phyloP scores from a whole-genome alignment of 2,888 invertebrate species.

The Epistrophe grossulariae region DNA sequence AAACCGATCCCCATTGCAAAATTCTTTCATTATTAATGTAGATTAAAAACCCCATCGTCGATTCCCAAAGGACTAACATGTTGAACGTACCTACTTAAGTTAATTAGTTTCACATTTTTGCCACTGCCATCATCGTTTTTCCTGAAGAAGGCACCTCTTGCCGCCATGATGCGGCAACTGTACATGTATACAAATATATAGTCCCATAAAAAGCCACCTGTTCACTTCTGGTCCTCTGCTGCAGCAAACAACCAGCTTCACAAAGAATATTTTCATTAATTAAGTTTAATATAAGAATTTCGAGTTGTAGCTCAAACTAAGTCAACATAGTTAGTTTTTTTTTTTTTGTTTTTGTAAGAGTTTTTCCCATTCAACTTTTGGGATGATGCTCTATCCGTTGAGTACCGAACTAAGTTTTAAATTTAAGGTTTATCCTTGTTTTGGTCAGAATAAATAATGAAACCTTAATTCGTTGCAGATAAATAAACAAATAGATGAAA shows the following conservation, averaged over 20 bases:
- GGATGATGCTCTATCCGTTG: slow-evolving; percentile 21
- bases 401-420: slow-evolving; percentile 5
- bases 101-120: slow-evolving; percentile 63
- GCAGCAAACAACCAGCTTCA: slow-evolving; percentile 9
- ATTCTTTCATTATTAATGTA: slow-evolving; percentile 29
- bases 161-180: slow-evolving; percentile 9
- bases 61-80: slow-evolving; percentile 27
- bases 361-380: slow-evolving; percentile 44
- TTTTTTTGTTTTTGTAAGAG: slow-evolving; percentile 20
- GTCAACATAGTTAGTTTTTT: slow-evolving; percentile 41
- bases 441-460: slow-evolving; percentile 50
- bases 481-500: slow-evolving; percentile 45
- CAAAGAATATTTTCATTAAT: slow-evolving; percentile 64
- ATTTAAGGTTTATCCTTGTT: slow-evolving; percentile 15
- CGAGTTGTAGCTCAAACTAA: slow-evolving; percentile 52
- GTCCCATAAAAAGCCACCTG: slow-evolving; percentile 36
- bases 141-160: slow-evolving; percentile 10
- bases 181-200: not conserved
- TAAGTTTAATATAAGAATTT: slow-evolving; percentile 57
- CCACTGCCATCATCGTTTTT: slow-evolving; percentile 26
- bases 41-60: slow-evolving; percentile 25
- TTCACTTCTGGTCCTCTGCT: slow-evolving; percentile 20
- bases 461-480: slow-evolving; percentile 48
- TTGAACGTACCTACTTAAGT: slow-evolving; percentile 56
- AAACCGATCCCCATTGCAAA: not conserved